A percentile compares a stretch with the other conserved stretches of the same genome.
Conservation (phyloP, 2,888 invertebrate genomes). For the Hirtodrosophila trivittata region DNA sequence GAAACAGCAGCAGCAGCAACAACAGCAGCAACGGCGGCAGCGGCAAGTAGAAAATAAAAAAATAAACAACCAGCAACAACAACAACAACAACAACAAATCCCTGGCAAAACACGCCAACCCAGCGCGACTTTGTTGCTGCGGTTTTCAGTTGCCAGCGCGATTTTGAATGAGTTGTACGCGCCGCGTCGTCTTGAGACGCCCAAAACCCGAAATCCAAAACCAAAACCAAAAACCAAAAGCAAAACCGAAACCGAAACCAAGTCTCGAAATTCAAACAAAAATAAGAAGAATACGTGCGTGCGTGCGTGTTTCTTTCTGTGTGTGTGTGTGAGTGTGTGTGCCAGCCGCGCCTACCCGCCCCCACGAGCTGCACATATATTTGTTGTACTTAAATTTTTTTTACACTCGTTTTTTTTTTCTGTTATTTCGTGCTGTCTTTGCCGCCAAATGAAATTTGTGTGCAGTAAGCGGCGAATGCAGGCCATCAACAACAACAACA, state of each 20-base stretch:
- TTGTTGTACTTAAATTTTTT: constrained; percentile 10
- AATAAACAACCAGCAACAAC: constrained; percentile 19
- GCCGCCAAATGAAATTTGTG: constrained; percentile 61
- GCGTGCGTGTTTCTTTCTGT: constrained; percentile 1
- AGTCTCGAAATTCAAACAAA: constrained; percentile 12
- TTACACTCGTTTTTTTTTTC: constrained; percentile 23
- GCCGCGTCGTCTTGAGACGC: constrained; percentile 52
- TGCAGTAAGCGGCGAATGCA: constrained; percentile 71
- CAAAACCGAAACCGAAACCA: constrained; percentile 5
- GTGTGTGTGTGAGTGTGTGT: constrained; percentile 20
- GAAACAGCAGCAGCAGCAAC: constrained; percentile 18
- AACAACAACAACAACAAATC: constrained; percentile 55
- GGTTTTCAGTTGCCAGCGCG: constrained; percentile 83
- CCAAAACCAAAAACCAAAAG: constrained; percentile 4
- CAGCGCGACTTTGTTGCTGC: constrained; percentile 76
- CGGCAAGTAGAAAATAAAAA: constrained; percentile 45
- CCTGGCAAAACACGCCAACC: constrained; percentile 74
- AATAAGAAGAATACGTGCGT: constrained; percentile 7
- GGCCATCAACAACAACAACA: constrained; percentile 52
- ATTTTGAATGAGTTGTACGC: constrained; percentile 83
- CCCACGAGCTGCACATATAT: constrained; percentile 8
- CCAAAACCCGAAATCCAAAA: constrained; percentile 15
- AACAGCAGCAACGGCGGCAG: constrained; percentile 27
- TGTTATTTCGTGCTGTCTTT: constrained; percentile 25
- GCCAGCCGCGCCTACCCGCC: constrained; percentile 10